Evolutionary conservation across 2,797 vertebrate species (phyloP).

Genomic region (Pangasius mekongensis): DNA sequence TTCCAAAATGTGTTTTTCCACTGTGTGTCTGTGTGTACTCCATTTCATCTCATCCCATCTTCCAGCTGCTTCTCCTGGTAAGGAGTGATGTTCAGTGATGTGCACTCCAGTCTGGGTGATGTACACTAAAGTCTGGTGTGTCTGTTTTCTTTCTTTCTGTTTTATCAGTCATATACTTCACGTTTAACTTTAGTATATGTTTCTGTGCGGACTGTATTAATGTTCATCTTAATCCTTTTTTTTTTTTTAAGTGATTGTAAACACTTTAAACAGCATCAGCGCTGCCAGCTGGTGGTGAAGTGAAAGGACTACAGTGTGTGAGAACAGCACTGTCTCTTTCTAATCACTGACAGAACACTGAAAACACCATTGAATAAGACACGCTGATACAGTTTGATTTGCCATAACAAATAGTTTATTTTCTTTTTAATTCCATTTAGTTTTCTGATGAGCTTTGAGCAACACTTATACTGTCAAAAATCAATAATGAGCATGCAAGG

Average conservation of each 20-base stretch:
- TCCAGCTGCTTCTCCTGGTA: not conserved
- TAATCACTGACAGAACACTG: not conserved
- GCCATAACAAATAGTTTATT: not conserved
- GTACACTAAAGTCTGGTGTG: not conserved
- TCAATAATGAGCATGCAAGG: not conserved
- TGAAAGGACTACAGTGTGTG: not conserved
- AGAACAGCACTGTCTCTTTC: conserved; percentile 5
- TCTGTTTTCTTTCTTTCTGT: not conserved
- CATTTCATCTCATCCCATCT: not conserved
- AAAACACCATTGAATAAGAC: not conserved
- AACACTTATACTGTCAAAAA: not conserved
- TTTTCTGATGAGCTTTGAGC: not conserved
- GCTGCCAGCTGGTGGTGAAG: conserved; percentile 1
- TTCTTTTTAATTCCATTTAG: not conserved
- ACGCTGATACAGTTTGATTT: not conserved
- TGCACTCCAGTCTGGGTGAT: not conserved
- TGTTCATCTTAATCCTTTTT: not conserved
- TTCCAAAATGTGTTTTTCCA: not conserved
- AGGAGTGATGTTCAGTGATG: not conserved
- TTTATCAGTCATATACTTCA: not conserved
- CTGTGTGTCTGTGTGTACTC: not conserved
- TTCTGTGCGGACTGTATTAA: not conserved
- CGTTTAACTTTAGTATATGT: not conserved
- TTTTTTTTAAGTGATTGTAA: not conserved
- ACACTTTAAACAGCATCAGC: not conserved